Evolutionary conservation across 2,888 invertebrate species (phyloP).

Genomic region (Subacronicta megacephala): DNA sequence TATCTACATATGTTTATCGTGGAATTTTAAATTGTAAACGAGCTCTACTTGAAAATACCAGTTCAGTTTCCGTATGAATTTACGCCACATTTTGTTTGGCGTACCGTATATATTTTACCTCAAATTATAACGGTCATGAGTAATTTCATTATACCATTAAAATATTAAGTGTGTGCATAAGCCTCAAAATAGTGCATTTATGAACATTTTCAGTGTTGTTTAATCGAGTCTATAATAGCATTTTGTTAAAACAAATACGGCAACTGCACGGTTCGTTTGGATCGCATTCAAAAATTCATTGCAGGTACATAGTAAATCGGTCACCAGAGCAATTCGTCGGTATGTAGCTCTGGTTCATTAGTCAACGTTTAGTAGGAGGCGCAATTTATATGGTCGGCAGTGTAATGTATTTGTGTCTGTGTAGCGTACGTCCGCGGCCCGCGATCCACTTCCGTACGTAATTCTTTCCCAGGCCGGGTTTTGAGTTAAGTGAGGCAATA

Average conservation of each 20-base stretch:
- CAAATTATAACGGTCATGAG: conserved; percentile 41
- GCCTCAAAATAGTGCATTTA: conserved; percentile 14
- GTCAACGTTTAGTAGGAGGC: conserved; percentile 46
- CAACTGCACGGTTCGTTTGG: conserved; percentile 14
- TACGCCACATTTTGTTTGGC: conserved; percentile 64
- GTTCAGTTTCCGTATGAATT: conserved; percentile 69
- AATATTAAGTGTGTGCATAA: conserved; percentile 17
- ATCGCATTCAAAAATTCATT: conserved; percentile 31
- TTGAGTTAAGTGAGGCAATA: conserved; percentile 82
- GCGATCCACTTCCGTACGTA: conserved; percentile 69
- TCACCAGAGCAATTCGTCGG: conserved; percentile 46
- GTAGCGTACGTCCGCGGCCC: conserved; percentile 62
- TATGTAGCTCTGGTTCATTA: conserved; percentile 50
- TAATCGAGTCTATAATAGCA: conserved; percentile 12
- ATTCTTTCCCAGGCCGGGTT: conserved; percentile 74
- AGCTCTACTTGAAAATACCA: conserved; percentile 75
- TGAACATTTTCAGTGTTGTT: conserved; percentile 13
- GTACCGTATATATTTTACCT: conserved; percentile 53
- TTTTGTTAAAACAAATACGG: conserved; percentile 7
- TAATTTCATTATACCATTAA: conserved; percentile 43
- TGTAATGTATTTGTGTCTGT: conserved; percentile 69
- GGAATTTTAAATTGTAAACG: conserved; percentile 87
- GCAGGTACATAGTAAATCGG: conserved; percentile 35
- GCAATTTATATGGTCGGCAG: conserved; percentile 62
- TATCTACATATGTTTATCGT: conserved; percentile 86